Evolutionary conservation across 2,888 invertebrate species (phyloP).

Genomic region (Lycia hirtaria): DNA sequence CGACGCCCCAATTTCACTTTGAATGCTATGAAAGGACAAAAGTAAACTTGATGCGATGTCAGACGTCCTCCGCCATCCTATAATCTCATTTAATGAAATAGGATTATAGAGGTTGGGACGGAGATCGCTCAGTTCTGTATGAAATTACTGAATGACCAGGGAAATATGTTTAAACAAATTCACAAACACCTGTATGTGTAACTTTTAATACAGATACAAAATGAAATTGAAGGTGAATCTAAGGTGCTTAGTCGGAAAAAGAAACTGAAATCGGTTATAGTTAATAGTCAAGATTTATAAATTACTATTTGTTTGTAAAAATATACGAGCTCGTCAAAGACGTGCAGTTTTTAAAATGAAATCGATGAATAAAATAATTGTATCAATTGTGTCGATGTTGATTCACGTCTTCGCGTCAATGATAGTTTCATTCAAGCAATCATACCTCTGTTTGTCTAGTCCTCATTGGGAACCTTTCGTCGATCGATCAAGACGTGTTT

Average conservation of each 20-base stretch:
- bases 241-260: no score
- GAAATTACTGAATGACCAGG: constrained; percentile 37
- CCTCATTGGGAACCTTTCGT: constrained; percentile 22
- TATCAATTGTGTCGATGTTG: constrained; percentile 15
- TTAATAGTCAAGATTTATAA: no score
- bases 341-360: no score
- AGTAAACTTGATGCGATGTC: constrained; percentile 34
- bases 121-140: constrained; percentile 32
- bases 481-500: constrained; percentile 29
- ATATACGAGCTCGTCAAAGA: no score
- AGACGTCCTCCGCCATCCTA: constrained; percentile 36
- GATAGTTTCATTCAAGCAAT: constrained; percentile 19
- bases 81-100: constrained; percentile 66
- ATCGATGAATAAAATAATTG: constrained; percentile 4
- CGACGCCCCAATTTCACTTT: constrained; percentile 13
- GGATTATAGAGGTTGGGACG: constrained; percentile 58
- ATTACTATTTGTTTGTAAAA: no score
- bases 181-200: background rate
- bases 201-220: background rate
- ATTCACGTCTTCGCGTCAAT: background rate
- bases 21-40: constrained; percentile 31
- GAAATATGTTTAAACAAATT: constrained; percentile 12
- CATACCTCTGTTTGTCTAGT: background rate
- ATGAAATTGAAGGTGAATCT: no score
- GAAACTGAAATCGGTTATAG: no score